These are phyloP conservation scores for Microdon myrmicae DNA, from an alignment of 2,888 invertebrate genomes.

Conservation along the genomic window DNA sequence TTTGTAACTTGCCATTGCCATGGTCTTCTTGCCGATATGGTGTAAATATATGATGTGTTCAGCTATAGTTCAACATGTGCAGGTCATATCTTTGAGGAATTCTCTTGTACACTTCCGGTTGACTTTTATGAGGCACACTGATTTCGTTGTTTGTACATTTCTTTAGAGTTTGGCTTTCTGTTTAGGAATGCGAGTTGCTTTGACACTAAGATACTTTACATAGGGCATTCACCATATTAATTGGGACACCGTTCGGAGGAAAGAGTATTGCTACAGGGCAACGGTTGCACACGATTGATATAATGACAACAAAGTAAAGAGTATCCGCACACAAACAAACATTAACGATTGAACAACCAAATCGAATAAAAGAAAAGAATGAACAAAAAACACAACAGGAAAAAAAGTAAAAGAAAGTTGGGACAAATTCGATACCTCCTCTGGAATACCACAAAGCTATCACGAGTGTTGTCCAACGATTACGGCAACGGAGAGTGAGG, in stretches of 20 bases:
- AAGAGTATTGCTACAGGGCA: conserved; percentile 2
- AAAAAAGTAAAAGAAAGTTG: conserved; percentile 46
- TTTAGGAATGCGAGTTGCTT: conserved; percentile 17
- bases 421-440: conserved; percentile 44
- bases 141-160: conserved; percentile 25
- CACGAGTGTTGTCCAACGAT: conserved; percentile 14
- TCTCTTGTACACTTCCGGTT: conserved; percentile 25
- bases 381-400: conserved; percentile 5
- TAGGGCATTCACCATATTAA: conserved; percentile 29
- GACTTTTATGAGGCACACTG: conserved; percentile 17
- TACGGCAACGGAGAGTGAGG: conserved; percentile 23
- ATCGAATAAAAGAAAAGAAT: conserved; percentile 23
- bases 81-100: conserved; percentile 28
- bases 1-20: conserved; percentile 1
- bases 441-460: conserved; percentile 33
- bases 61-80: conserved; percentile 6
- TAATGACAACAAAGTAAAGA: conserved; percentile 28
- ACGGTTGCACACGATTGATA: conserved; percentile 23
- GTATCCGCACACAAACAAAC: conserved; percentile 10
- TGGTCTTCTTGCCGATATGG: conserved; percentile 4
- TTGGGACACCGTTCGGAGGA: conserved; percentile 49
- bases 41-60: not conserved
- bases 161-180: not conserved
- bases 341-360: conserved; percentile 16
- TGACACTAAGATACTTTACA: conserved; percentile 9